Conservation (phyloP, 1,140 invertebrate species). For the Saccostrea echinata region DNA sequence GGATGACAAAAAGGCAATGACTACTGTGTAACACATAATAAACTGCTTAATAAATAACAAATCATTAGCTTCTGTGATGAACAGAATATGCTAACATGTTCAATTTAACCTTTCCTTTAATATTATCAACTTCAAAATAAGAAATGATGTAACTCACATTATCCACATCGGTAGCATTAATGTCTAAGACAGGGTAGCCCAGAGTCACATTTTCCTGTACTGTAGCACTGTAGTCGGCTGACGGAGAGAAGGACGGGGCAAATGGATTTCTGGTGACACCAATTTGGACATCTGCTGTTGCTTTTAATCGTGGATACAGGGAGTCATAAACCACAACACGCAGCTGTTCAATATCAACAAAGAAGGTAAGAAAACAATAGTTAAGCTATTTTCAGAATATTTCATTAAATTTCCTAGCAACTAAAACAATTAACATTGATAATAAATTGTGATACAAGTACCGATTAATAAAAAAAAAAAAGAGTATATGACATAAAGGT, state of each 20-base stretch:
- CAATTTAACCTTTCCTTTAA: background rate
- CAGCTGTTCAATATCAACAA: constrained; percentile 59
- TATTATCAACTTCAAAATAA: background rate
- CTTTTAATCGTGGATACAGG: constrained; percentile 89
- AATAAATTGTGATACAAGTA: too few relatives aligned
- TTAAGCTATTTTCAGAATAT: too few relatives aligned
- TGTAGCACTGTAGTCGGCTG: constrained; percentile 24
- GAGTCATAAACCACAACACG: constrained; percentile 85
- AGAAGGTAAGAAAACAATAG: background rate
- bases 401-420: too few relatives aligned
- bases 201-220: constrained; percentile 48
- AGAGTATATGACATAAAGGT: too few relatives aligned
- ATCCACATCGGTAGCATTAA: constrained; percentile 49
- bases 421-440: too few relatives aligned
- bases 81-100: too few relatives aligned
- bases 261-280: constrained; percentile 61
- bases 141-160: background rate
- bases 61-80: too few relatives aligned
- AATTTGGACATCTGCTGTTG: constrained; percentile 84
- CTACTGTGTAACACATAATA: too few relatives aligned
- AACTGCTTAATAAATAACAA: too few relatives aligned
- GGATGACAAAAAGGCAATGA: too few relatives aligned
- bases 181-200: constrained; percentile 41
- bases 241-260: constrained; percentile 59
- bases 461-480: too few relatives aligned